Evolutionary conservation across 2,797 vertebrate genomes (phyloP).

Genomic region (Clarias platycephalus): DNA sequence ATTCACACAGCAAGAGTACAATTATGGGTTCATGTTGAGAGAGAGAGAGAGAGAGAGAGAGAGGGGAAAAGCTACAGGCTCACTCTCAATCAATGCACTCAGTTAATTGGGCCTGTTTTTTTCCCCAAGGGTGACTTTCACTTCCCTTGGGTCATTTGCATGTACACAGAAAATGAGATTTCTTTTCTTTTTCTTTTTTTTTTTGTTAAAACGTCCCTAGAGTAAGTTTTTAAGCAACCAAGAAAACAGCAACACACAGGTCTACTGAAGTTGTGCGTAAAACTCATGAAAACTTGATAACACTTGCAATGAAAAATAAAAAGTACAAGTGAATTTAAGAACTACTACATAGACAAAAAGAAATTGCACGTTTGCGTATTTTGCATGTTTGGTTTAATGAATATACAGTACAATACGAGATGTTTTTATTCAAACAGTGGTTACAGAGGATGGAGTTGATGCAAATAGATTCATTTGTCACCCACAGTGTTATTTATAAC

Average conservation of each 20-base stretch:
- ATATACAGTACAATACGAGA: not conserved
- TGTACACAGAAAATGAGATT: constrained; percentile 30
- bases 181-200: constrained; percentile 1
- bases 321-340: not conserved
- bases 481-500: not conserved
- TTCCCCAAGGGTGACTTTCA: constrained; percentile 29
- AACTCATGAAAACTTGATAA: not conserved
- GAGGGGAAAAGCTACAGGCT: not conserved
- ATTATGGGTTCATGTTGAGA: constrained; percentile 4
- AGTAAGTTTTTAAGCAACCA: constrained; percentile 54
- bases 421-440: not conserved
- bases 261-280: not conserved
- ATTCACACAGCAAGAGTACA: constrained; percentile 18
- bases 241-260: constrained; percentile 48
- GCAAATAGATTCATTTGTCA: not conserved
- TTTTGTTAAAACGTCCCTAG: constrained; percentile 9
- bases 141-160: constrained; percentile 23
- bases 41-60: no score
- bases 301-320: not conserved
- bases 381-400: not conserved
- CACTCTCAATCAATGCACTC: constrained; percentile 25
- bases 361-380: not conserved
- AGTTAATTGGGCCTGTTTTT: constrained; percentile 14
- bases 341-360: no score
- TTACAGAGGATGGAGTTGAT: not conserved